A percentile compares a stretch with the other conserved stretches of the same genome.
Conservation (phyloP, 1,140 invertebrate genomes). For the Diplogasteroides magnus region DNA sequence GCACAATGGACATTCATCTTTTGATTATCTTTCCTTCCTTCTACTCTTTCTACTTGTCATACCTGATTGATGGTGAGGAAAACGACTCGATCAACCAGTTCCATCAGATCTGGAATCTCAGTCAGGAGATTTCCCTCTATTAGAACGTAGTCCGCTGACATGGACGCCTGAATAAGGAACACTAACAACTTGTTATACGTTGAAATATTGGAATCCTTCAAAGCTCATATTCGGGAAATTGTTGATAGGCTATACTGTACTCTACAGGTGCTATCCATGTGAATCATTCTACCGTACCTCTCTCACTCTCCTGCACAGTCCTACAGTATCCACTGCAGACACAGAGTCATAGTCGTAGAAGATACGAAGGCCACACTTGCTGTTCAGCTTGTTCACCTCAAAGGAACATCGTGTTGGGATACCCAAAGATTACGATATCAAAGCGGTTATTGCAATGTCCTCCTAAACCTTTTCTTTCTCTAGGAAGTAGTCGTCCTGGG, state of each 20-base stretch:
- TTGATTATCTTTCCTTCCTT: neutral
- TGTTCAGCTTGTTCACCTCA: neutral
- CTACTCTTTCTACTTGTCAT: slow-evolving; percentile 5
- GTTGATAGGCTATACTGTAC: no score
- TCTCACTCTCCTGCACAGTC: neutral
- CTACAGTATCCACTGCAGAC: neutral
- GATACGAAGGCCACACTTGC: slow-evolving; percentile 14
- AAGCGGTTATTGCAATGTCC: neutral
- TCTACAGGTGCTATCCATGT: no score
- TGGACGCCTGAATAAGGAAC: slow-evolving; percentile 9
- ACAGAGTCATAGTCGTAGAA: slow-evolving; percentile 28
- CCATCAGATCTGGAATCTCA: slow-evolving; percentile 26
- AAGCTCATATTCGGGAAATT: no score
- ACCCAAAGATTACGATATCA: slow-evolving; percentile 1
- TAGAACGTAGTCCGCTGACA: slow-evolving; percentile 20
- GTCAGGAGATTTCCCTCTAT: slow-evolving; percentile 38
- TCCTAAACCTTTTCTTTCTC: slow-evolving; percentile 6
- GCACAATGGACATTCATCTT: neutral
- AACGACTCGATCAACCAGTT: slow-evolving; percentile 17
- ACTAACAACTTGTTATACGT: neutral
- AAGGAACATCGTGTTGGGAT: slow-evolving; percentile 14
- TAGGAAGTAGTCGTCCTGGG: slow-evolving; percentile 34
- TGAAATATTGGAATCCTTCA: no score
- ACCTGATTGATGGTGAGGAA: slow-evolving; percentile 33
- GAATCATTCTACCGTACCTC: slow-evolving; percentile 13